Percentiles rank a stretch among this genome's conserved stretches.
Conservation (phyloP, 2,888 invertebrate species). For the Pyrrhia umbra region DNA sequence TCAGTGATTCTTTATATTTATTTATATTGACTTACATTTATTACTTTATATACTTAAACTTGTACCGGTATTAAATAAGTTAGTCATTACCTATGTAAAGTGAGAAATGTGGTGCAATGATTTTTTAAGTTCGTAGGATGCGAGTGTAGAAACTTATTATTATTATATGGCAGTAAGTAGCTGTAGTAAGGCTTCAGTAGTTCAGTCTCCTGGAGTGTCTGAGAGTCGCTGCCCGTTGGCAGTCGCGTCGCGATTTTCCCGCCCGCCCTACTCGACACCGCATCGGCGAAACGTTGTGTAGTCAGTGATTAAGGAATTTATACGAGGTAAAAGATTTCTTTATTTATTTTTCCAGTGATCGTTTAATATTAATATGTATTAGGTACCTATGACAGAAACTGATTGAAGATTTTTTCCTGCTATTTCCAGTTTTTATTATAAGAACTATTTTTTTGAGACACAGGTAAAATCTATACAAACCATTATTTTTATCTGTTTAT, state of each 20-base stretch:
- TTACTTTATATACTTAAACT: too few relatives aligned
- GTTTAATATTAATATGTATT: too few relatives aligned
- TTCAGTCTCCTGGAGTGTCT: constrained; percentile 28
- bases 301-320: constrained; percentile 16
- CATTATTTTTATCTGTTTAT: too few relatives aligned
- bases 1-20: too few relatives aligned
- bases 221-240: constrained; percentile 28
- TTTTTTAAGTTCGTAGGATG: constrained; percentile 1
- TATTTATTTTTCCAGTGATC: background rate
- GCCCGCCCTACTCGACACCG: constrained; percentile 14
- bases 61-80: too few relatives aligned
- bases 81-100: background rate
- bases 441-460: background rate
- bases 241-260: constrained; percentile 7
- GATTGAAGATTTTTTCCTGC: too few relatives aligned
- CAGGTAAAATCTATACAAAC: background rate
- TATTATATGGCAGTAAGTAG: constrained; percentile 19
- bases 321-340: constrained; percentile 18
- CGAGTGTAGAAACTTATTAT: constrained; percentile 11
- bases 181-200: constrained; percentile 43
- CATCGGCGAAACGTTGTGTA: background rate
- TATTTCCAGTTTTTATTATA: too few relatives aligned
- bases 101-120: background rate
- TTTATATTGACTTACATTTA: too few relatives aligned
- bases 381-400: too few relatives aligned